phyloP scores from a whole-genome alignment of 2,888 invertebrate species.

The Laothoe populi region DNA sequence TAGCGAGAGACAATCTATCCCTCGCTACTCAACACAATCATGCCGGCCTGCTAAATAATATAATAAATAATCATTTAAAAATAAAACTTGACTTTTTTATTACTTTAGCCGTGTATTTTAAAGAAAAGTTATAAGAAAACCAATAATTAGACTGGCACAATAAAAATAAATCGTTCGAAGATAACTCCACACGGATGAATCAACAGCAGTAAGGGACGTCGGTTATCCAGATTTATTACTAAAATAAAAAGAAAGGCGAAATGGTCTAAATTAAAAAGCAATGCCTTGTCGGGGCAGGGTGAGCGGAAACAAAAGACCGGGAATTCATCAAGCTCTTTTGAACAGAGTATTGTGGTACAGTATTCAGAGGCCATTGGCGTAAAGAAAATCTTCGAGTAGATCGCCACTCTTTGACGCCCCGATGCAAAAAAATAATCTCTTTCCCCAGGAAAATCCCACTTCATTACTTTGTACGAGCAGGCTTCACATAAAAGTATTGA shows the following conservation, averaged over 20 bases:
- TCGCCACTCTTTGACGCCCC: conserved; percentile 78
- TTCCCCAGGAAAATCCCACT: conserved; percentile 64
- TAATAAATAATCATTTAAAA: background rate
- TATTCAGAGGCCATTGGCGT: conserved; percentile 74
- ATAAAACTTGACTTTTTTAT: background rate
- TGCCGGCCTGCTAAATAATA: too few species aligned
- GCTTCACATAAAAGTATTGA: conserved; percentile 64
- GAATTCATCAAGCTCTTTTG: conserved; percentile 83
- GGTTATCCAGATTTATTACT: conserved; percentile 74
- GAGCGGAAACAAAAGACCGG: conserved; percentile 79
- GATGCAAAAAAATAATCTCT: conserved; percentile 74
- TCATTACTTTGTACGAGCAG: conserved; percentile 68
- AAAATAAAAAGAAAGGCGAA: conserved; percentile 73
- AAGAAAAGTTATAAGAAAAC: conserved; percentile 9
- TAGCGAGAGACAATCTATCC: too few species aligned
- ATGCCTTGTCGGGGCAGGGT: conserved; percentile 79
- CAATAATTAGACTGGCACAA: conserved; percentile 20
- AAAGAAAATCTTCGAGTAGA: conserved; percentile 77
- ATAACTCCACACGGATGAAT: conserved; percentile 38
- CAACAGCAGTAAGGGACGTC: conserved; percentile 46
- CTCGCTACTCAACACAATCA: too few species aligned
- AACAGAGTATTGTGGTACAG: conserved; percentile 76
- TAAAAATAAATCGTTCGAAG: conserved; percentile 29
- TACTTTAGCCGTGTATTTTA: background rate
- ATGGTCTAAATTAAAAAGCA: conserved; percentile 83